These are phyloP conservation scores for Diplazon laetatorius DNA, from an alignment of 2,888 invertebrate species.

Conservation along the genomic window DNA sequence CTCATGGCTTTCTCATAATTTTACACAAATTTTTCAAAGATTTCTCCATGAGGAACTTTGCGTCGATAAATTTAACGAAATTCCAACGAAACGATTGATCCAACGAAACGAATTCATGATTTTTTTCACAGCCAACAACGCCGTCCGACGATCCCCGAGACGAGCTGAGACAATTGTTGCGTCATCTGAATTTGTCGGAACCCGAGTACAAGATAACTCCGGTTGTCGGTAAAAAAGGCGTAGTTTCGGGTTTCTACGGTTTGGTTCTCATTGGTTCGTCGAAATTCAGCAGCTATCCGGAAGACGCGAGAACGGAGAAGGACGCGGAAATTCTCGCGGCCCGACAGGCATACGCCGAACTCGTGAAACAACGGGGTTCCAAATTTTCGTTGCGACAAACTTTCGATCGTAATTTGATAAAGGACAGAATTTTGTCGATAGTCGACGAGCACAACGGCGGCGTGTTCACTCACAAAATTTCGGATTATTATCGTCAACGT, in stretches of 20 bases:
- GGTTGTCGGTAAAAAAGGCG: slow-evolving; percentile 47
- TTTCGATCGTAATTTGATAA: slow-evolving; percentile 71
- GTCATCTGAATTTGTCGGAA: slow-evolving; percentile 47
- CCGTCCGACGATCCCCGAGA: slow-evolving; percentile 54
- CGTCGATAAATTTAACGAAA: too few species aligned
- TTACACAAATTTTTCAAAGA: too few species aligned
- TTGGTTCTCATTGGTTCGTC: slow-evolving; percentile 77
- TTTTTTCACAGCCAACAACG: slow-evolving; percentile 2
- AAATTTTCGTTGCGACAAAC: slow-evolving; percentile 68
- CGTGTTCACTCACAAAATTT: slow-evolving; percentile 83
- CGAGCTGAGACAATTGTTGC: slow-evolving; percentile 52
- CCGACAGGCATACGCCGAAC: slow-evolving; percentile 80
- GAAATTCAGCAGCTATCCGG: slow-evolving; percentile 82
- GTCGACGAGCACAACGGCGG: slow-evolving; percentile 83
- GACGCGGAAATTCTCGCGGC: slow-evolving; percentile 82
- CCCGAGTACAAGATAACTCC: slow-evolving; percentile 65
- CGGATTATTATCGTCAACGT: slow-evolving; percentile 84
- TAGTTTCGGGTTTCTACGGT: slow-evolving; percentile 56
- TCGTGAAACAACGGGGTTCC: slow-evolving; percentile 73
- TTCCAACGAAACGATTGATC: too few species aligned
- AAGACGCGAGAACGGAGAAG: slow-evolving; percentile 78
- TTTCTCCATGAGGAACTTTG: neutral
- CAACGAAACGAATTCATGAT: too few species aligned
- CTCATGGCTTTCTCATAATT: too few species aligned
- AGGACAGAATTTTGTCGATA: slow-evolving; percentile 81